Conservation (phyloP, 1,140 invertebrate species). For the Danaus plexippus region DNA sequence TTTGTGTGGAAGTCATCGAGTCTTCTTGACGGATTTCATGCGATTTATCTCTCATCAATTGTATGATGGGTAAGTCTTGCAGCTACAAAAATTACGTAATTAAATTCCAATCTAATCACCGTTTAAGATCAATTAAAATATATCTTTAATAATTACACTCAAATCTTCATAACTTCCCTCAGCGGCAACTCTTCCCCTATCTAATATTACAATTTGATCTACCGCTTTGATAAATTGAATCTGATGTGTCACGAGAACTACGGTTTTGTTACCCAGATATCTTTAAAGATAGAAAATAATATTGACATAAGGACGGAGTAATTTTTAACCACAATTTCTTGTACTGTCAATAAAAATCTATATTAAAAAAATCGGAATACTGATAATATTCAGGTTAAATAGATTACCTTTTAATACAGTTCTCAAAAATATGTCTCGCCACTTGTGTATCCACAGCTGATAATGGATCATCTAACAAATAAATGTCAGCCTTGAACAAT, state of each 20-base stretch:
- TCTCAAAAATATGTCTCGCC: constrained; percentile 83
- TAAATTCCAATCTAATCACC: constrained; percentile 5
- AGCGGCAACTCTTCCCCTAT: constrained; percentile 73
- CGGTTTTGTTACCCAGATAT: constrained; percentile 79
- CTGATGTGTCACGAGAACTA: constrained; percentile 88
- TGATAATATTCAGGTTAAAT: constrained; percentile 1
- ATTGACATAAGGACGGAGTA: too few species aligned
- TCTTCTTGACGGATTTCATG: constrained; percentile 47
- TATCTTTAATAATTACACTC: constrained; percentile 28
- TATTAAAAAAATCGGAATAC: not conserved
- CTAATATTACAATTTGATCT: constrained; percentile 79
- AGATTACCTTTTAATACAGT: constrained; percentile 73
- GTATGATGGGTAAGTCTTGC: constrained; percentile 46
- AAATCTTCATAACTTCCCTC: constrained; percentile 50
- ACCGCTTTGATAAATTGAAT: constrained; percentile 83
- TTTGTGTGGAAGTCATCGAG: constrained; percentile 14
- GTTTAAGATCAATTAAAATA: not conserved
- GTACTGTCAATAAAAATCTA: too few species aligned
- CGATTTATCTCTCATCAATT: constrained; percentile 48
- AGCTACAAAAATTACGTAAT: constrained; percentile 25
- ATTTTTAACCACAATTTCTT: too few species aligned
- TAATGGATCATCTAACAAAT: constrained; percentile 85
- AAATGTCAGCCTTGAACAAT: constrained; percentile 78
- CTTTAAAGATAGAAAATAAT: constrained; percentile 35
- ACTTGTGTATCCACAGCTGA: constrained; percentile 87